Evolutionary conservation across 2,888 invertebrate genomes (phyloP), one percentile per base, ranked within the genome.

Genomic region (Gymnocheta viridis): DNA sequence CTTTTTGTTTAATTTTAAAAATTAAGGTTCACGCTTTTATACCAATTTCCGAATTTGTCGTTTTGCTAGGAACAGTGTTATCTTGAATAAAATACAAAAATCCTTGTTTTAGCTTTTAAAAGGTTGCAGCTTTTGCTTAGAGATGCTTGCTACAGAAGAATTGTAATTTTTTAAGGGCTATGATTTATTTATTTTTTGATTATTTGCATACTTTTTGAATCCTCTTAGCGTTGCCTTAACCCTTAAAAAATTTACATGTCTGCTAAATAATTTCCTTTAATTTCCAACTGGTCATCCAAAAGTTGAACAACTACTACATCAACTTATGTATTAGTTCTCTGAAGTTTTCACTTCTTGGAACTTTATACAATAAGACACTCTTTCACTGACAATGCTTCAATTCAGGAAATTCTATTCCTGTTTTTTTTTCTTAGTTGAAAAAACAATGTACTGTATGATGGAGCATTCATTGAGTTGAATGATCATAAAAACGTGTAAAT

Each of bases 401-500:
- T 74, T 51, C 29, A 51, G 49, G 44, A 72, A 72, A 14, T 51
- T 19, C 6, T 35, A 27, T 70, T 1, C 9, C 44, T n/a, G n/a
- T 27, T 29, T 12, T 1, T 24, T 41, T 27, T 51, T 17, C 22
- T 62, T 62, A 5, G 7, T 10, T 24, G 9, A 7, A n/a, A 62
- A 69, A 49, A 51, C 41, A 41, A 24, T 44, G 41, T 7, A 24
- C 22, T 49, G 3, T 66, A 47, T 22, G 9, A 73, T 10, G 17
- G 2, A 38, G 49, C 17, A 51, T 38, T 38, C 2, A 41, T n/a
- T n/a, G 14, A 32, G 47, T 24, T 12, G 35, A 60, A 47, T 69
- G 29, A 41, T 12, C 49, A 38, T 14, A 67, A 49, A 49, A 77
- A 77, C 77, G 78, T 78, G 51, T 78, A 70, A 70, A 62, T 62